phyloP scores from a whole-genome alignment of 1,140 invertebrate species.

The Brachionus koreanus region DNA sequence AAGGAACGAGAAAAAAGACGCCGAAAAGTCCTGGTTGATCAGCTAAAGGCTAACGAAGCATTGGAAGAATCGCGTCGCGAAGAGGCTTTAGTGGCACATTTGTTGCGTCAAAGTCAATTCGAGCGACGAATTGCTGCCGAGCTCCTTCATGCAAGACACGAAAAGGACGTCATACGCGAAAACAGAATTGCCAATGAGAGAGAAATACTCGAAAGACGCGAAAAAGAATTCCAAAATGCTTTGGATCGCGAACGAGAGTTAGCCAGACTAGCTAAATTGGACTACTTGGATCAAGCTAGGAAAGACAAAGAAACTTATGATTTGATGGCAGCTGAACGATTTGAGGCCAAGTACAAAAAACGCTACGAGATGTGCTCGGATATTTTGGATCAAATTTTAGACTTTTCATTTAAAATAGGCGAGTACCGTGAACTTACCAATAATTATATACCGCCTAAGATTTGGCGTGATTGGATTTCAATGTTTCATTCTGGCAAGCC shows the following conservation, averaged over 20 bases:
- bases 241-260: slow-evolving; percentile 57
- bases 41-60: slow-evolving; percentile 54
- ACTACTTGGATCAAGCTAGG: slow-evolving; percentile 54
- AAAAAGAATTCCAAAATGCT: slow-evolving; percentile 57
- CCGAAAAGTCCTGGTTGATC: slow-evolving; percentile 58
- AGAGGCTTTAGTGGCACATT: slow-evolving; percentile 55
- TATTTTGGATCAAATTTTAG: slow-evolving; percentile 52
- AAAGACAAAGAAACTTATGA: slow-evolving; percentile 55
- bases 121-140: slow-evolving; percentile 58
- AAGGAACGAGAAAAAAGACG: slow-evolving; percentile 57
- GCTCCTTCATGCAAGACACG: slow-evolving; percentile 56
- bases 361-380: slow-evolving; percentile 55
- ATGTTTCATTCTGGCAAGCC: slow-evolving; percentile 50
- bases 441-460: slow-evolving; percentile 53
- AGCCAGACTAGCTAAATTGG: slow-evolving; percentile 51
- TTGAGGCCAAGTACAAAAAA: slow-evolving; percentile 51
- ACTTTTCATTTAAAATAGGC: slow-evolving; percentile 54
- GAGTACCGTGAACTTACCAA: slow-evolving; percentile 57
- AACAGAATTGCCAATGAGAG: slow-evolving; percentile 55
- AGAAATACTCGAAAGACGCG: slow-evolving; percentile 54
- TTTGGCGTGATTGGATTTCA: slow-evolving; percentile 56
- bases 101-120: slow-evolving; percentile 58
- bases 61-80: slow-evolving; percentile 56
- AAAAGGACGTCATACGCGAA: slow-evolving; percentile 56
- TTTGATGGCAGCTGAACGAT: slow-evolving; percentile 53